These are phyloP conservation scores for Stegodyphus mimosarum DNA, from an alignment of 1,140 invertebrate species.

Conservation along the genomic window DNA sequence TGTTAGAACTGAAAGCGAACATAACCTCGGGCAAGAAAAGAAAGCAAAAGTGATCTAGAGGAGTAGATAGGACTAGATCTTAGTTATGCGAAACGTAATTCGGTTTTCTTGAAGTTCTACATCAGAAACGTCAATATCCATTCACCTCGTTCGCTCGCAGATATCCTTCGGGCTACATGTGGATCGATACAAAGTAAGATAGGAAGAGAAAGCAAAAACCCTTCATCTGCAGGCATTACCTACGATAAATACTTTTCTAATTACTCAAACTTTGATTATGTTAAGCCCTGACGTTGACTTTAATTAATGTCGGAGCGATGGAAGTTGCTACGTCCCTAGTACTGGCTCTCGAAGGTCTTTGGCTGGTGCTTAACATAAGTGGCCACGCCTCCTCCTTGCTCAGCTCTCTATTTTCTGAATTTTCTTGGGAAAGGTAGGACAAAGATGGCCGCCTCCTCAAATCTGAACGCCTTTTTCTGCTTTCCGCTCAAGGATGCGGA, in stretches of 20 bases:
- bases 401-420: conserved; percentile 24
- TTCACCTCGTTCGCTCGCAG: background rate
- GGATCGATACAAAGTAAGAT: conserved; percentile 35
- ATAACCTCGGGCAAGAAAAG: conserved; percentile 27
- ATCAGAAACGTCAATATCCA: conserved; percentile 38
- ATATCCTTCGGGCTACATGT: conserved; percentile 21
- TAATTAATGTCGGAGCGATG: conserved; percentile 55
- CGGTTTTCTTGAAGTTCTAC: conserved; percentile 38
- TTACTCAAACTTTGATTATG: conserved; percentile 59
- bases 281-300: conserved; percentile 58
- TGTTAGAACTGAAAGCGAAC: background rate
- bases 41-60: conserved; percentile 44
- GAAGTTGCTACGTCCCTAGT: conserved; percentile 27
- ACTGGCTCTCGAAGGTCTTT: conserved; percentile 38
- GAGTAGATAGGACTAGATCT: conserved; percentile 20
- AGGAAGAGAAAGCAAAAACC: conserved; percentile 54
- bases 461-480: background rate
- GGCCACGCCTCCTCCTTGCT: conserved; percentile 38
- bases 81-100: conserved; percentile 11
- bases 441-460: conserved; percentile 22
- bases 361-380: conserved; percentile 50
- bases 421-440: conserved; percentile 6
- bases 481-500: background rate
- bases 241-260: conserved; percentile 58
- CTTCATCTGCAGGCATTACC: conserved; percentile 49